Evolutionary conservation across 2,888 invertebrate species (phyloP).

Genomic region (Diarsia mendica): DNA sequence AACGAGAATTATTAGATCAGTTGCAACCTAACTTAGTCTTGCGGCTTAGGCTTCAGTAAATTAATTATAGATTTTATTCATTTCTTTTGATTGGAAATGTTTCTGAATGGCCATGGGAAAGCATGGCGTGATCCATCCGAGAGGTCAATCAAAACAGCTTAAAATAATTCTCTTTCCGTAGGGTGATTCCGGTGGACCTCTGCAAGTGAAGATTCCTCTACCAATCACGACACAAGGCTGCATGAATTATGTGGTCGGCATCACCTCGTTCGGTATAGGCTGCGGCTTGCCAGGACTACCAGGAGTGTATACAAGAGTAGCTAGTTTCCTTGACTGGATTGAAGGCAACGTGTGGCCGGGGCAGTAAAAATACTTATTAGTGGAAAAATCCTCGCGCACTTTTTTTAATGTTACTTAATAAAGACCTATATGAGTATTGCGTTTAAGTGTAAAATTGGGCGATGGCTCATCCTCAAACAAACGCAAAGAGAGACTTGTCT

Average conservation of each 20-base stretch:
- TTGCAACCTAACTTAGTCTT: no score
- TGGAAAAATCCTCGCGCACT: background rate
- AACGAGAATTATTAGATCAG: background rate
- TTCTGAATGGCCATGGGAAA: background rate
- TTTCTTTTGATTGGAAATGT: no score
- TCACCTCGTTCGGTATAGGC: constrained; percentile 81
- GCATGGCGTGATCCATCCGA: background rate
- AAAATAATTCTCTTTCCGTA: constrained; percentile 68
- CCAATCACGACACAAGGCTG: constrained; percentile 61
- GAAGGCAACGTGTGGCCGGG: constrained; percentile 79
- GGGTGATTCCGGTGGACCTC: constrained; percentile 94
- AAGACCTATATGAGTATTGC: background rate
- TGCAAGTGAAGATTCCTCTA: constrained; percentile 83
- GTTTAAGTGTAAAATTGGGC: background rate
- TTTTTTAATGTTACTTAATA: background rate
- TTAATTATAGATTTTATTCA: no score
- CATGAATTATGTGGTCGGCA: constrained; percentile 79
- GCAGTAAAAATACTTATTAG: background rate
- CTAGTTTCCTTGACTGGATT: constrained; percentile 82
- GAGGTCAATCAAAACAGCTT: background rate
- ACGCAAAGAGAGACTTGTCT: background rate
- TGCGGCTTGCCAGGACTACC: constrained; percentile 76
- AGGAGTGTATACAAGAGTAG: constrained; percentile 81
- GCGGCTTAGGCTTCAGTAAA: background rate
- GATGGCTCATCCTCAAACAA: background rate